Evolutionary conservation across 2,888 invertebrate genomes (phyloP).

Genomic region (Eubasilissa splendida): DNA sequence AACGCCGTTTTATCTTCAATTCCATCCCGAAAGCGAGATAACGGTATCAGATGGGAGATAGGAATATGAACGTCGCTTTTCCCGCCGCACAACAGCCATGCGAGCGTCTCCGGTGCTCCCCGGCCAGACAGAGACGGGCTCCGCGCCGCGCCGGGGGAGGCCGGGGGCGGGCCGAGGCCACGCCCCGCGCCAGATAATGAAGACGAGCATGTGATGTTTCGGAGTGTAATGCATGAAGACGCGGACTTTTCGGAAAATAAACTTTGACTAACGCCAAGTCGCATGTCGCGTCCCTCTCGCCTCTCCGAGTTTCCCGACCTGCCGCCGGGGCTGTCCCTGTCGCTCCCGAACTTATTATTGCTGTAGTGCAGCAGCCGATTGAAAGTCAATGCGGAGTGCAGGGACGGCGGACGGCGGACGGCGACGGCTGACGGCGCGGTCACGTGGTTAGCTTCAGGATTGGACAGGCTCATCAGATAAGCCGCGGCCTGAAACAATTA

Average conservation of each 20-base stretch:
- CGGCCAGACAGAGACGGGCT: conserved; percentile 39
- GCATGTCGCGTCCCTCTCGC: conserved; percentile 38
- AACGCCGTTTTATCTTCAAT: conserved; percentile 49
- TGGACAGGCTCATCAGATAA: conserved; percentile 45
- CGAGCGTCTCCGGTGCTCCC: conserved; percentile 42
- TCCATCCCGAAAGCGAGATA: conserved; percentile 47
- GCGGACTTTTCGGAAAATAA: conserved; percentile 50
- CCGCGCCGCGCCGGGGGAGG: conserved; percentile 13
- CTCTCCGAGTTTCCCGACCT: conserved; percentile 13
- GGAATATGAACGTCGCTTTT: conserved; percentile 53
- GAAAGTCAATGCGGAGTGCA: conserved; percentile 51
- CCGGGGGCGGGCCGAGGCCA: conserved; percentile 36
- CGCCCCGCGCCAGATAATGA: conserved; percentile 55
- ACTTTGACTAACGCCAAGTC: conserved; percentile 44
- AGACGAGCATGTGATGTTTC: conserved; percentile 55
- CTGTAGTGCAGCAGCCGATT: conserved; percentile 49
- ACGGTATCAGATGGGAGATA: conserved; percentile 54
- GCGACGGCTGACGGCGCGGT: neutral
- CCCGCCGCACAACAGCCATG: conserved; percentile 35
- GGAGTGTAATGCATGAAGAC: conserved; percentile 55
- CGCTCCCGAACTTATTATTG: conserved; percentile 46
- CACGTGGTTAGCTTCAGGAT: conserved; percentile 37
- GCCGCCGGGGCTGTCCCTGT: conserved; percentile 17
- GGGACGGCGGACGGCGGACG: conserved; percentile 11
- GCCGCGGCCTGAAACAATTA: conserved; percentile 41